Conservation (phyloP, 2,113 vertebrate genomes). For the Thamnaconus septentrionalis region DNA sequence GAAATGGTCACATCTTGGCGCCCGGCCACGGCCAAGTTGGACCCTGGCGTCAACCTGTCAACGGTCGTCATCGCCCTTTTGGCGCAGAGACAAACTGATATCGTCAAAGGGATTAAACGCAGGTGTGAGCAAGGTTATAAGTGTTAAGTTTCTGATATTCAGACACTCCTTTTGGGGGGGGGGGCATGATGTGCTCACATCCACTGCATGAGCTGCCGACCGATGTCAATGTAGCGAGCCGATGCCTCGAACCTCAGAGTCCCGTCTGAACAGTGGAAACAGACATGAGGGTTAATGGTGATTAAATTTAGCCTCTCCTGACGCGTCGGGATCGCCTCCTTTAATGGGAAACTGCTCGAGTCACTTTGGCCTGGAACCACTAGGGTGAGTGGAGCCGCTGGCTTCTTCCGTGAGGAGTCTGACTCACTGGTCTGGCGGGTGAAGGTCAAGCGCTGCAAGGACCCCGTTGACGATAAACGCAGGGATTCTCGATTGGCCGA, state of each 20-base stretch:
- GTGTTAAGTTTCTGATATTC: slow-evolving; percentile 10
- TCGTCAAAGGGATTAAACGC: slow-evolving; percentile 7
- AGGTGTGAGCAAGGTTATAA: neutral
- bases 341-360: too few species aligned
- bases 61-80: slow-evolving; percentile 12
- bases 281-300: neutral
- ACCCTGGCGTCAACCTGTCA: slow-evolving; percentile 39
- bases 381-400: too few species aligned
- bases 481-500: neutral
- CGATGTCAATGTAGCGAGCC: too few species aligned
- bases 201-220: too few species aligned
- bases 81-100: slow-evolving; percentile 6
- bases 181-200: too few species aligned
- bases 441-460: too few species aligned
- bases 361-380: neutral
- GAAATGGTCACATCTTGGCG: slow-evolving; percentile 26
- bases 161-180: neutral
- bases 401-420: too few species aligned
- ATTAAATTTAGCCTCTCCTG: slow-evolving; percentile 7
- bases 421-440: too few species aligned
- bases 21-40: neutral
- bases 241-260: neutral
- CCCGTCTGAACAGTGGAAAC: neutral
- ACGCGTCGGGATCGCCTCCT: neutral
- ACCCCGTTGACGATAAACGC: too few species aligned